These are phyloP conservation scores for Scolopax mira DNA, from an alignment of 2,113 vertebrate species.

Conservation along the genomic window DNA sequence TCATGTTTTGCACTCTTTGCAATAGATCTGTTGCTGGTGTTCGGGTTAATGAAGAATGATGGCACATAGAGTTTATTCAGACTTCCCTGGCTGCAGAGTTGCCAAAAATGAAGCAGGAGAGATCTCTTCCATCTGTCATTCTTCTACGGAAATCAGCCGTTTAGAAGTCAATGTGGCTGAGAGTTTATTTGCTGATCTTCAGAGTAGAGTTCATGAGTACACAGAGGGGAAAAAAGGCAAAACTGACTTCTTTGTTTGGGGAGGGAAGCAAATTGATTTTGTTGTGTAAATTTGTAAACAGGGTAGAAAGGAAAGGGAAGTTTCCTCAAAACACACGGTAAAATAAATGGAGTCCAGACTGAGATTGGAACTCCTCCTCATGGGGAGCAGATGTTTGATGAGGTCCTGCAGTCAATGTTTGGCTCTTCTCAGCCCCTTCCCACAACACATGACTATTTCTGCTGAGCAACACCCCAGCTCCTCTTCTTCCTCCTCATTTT, in stretches of 20 bases:
- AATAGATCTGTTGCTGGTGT: neutral
- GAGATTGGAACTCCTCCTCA: neutral
- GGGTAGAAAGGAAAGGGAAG: neutral
- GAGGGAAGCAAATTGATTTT: neutral
- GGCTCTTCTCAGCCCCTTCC: neutral
- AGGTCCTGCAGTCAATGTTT: neutral
- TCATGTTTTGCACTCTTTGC: neutral
- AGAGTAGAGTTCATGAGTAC: neutral
- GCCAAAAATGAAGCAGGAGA: constrained; percentile 26
- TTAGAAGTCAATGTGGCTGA: neutral
- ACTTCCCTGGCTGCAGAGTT: neutral
- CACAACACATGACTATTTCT: neutral
- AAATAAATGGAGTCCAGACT: neutral
- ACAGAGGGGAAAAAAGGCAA: neutral
- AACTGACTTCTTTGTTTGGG: neutral
- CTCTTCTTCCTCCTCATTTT: neutral
- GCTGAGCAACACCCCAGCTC: neutral
- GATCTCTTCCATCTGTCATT: constrained; percentile 19
- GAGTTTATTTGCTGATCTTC: constrained; percentile 14
- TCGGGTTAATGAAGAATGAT: constrained; percentile 6
- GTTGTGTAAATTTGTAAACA: neutral
- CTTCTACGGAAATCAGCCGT: neutral
- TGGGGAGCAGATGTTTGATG: neutral
- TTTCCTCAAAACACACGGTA: neutral
- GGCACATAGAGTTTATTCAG: neutral